Conservation (phyloP, 2,888 invertebrate genomes). For the Arge pagana region DNA sequence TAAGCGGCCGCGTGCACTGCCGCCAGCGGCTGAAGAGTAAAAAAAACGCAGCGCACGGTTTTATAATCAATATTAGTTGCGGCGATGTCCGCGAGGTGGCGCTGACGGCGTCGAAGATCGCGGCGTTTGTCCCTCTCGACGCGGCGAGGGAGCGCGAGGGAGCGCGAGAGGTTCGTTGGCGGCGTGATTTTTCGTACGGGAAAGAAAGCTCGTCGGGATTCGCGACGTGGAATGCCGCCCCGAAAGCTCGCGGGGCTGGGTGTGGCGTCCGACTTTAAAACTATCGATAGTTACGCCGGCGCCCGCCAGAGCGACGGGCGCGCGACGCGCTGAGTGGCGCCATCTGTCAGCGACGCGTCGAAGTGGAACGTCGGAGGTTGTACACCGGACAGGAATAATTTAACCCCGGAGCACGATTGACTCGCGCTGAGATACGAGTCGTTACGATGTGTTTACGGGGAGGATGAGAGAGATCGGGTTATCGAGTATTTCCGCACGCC, state of each 20-base stretch:
- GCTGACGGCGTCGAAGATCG: constrained; percentile 37
- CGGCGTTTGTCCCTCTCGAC: constrained; percentile 11
- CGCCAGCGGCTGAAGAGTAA: constrained; percentile 24
- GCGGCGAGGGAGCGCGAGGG: neutral
- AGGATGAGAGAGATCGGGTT: too few relatives aligned
- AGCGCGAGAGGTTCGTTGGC: constrained; percentile 1
- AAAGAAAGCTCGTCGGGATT: constrained; percentile 19
- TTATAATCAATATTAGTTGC: constrained; percentile 54
- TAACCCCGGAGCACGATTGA: too few relatives aligned
- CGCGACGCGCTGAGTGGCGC: constrained; percentile 13
- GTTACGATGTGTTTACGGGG: too few relatives aligned
- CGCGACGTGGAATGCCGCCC: too few relatives aligned
- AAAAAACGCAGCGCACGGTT: constrained; percentile 37
- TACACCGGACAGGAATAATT: too few relatives aligned
- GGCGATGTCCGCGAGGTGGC: constrained; percentile 44
- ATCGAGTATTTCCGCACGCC: too few relatives aligned
- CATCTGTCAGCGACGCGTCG: constrained; percentile 10
- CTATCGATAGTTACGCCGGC: constrained; percentile 38
- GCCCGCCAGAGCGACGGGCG: constrained; percentile 37
- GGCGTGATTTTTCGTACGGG: constrained; percentile 12
- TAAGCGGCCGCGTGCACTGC: constrained; percentile 24
- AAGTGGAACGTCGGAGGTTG: too few relatives aligned
- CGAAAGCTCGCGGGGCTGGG: constrained; percentile 38
- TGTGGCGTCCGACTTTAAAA: constrained; percentile 47
- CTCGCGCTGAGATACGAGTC: too few relatives aligned